A percentile compares a stretch with the other conserved stretches of the same genome.
phyloP scores from a whole-genome alignment of 2,797 vertebrate genomes.

The Ambastaia sidthimunki region DNA sequence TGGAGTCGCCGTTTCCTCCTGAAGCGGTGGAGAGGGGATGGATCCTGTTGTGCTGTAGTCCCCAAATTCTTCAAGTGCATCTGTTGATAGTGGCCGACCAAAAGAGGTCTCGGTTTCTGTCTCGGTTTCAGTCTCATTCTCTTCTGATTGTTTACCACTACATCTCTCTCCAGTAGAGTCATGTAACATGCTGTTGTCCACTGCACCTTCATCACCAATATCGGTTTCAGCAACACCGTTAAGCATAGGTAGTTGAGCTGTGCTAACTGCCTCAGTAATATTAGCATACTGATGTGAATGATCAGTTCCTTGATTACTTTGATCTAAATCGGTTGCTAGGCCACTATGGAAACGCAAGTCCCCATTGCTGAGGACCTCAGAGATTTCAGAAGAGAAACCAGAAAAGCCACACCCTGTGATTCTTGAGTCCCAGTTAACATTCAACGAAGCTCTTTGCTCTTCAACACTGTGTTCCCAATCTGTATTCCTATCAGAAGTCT shows the following conservation, averaged over 20 bases:
- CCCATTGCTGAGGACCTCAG: slow-evolving; percentile 62
- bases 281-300: slow-evolving; percentile 33
- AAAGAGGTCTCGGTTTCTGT: slow-evolving; percentile 73
- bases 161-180: slow-evolving; percentile 47
- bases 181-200: slow-evolving; percentile 52
- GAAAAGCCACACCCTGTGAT: slow-evolving; percentile 47
- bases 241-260: slow-evolving; percentile 24
- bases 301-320: slow-evolving; percentile 58
- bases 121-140: slow-evolving; percentile 65
- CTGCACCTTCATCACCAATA: slow-evolving; percentile 45
- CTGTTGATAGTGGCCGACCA: slow-evolving; percentile 71
- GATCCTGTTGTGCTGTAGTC: slow-evolving; percentile 84
- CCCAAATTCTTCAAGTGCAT: slow-evolving; percentile 83
- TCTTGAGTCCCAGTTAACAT: slow-evolving; percentile 63
- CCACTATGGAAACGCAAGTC: slow-evolving; percentile 58
- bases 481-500: slow-evolving; percentile 62
- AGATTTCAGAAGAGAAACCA: slow-evolving; percentile 21
- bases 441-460: slow-evolving; percentile 64
- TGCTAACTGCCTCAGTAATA: slow-evolving; percentile 55
- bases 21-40: slow-evolving; percentile 69
- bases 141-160: slow-evolving; percentile 61
- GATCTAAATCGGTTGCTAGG: slow-evolving; percentile 54
- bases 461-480: slow-evolving; percentile 52
- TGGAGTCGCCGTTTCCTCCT: slow-evolving; percentile 71
- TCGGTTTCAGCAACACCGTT: slow-evolving; percentile 56